Percentiles rank a stretch among this genome's conserved stretches.
These are phyloP conservation scores for Parnassius apollo DNA, from an alignment of 2,888 invertebrate genomes.

Conservation along the genomic window DNA sequence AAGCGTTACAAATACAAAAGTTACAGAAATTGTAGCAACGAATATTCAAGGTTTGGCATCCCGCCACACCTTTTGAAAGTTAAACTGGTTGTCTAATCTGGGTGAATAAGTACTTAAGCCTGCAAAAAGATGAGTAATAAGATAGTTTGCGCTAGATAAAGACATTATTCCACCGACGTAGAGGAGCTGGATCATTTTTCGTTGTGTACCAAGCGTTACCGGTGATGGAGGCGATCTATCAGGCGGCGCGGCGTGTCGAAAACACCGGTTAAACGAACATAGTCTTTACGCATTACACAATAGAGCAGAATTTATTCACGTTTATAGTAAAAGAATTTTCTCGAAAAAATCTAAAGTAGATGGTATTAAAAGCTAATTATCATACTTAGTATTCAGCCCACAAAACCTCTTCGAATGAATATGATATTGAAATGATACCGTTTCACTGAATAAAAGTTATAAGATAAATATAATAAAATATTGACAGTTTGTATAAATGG, in stretches of 20 bases:
- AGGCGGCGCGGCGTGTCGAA: conserved; percentile 31
- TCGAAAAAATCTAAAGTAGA: not conserved
- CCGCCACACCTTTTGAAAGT: conserved; percentile 44
- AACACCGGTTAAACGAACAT: not conserved
- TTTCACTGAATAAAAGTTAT: no score
- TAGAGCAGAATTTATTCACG: conserved; percentile 27
- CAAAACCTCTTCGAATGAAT: not conserved
- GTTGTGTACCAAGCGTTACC: conserved; percentile 38
- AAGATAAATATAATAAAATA: no score
- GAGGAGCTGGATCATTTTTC: conserved; percentile 57
- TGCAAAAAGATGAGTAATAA: conserved; percentile 50
- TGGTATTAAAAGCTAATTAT: conserved; percentile 1
- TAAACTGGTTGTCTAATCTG: conserved; percentile 45
- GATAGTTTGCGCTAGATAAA: conserved; percentile 52
- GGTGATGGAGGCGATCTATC: conserved; percentile 58
- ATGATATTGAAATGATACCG: not conserved
- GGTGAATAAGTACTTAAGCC: conserved; percentile 30
- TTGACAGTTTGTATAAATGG: no score
- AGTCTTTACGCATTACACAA: not conserved
- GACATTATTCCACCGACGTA: conserved; percentile 45
- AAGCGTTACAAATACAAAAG: no score
- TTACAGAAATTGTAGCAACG: not conserved
- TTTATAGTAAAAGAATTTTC: conserved; percentile 16
- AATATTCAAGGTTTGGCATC: conserved; percentile 5
- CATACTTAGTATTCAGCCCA: conserved; percentile 2